phyloP scores from a whole-genome alignment of 2,113 vertebrate genomes.

The Euleptes europaea region DNA sequence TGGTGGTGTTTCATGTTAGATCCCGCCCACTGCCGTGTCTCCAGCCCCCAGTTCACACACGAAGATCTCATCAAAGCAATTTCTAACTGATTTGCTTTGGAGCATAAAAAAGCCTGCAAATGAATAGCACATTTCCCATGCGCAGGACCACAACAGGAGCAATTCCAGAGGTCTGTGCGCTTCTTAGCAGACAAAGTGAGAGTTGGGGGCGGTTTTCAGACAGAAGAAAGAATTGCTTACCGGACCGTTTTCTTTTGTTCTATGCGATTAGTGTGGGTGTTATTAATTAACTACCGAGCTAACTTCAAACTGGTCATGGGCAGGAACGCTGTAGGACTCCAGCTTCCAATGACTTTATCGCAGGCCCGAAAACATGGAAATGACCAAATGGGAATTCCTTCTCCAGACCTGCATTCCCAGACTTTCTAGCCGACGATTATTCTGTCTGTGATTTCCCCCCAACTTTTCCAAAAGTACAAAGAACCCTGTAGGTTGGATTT shows the following conservation, averaged over 20 bases:
- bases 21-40: constrained; percentile 44
- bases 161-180: constrained; percentile 12
- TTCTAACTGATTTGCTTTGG: constrained; percentile 63
- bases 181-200: constrained; percentile 27
- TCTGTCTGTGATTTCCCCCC: neutral
- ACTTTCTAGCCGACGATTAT: neutral
- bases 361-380: neutral
- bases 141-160: neutral
- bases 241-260: constrained; percentile 43
- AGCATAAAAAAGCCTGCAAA: constrained; percentile 46
- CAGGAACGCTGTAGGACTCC: neutral
- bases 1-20: constrained; percentile 61
- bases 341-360: neutral
- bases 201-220: neutral
- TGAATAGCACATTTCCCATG: constrained; percentile 49
- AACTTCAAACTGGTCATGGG: neutral
- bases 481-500: no score
- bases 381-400: neutral
- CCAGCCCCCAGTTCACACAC: constrained; percentile 59
- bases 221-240: constrained; percentile 53
- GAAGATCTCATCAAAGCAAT: constrained; percentile 63
- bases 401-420: no score
- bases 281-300: constrained; percentile 45
- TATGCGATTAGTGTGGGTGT: constrained; percentile 38
- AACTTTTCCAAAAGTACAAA: neutral